Conservation (phyloP, 64 coral and sea anemone species). For the Trachythela sp. region DNA sequence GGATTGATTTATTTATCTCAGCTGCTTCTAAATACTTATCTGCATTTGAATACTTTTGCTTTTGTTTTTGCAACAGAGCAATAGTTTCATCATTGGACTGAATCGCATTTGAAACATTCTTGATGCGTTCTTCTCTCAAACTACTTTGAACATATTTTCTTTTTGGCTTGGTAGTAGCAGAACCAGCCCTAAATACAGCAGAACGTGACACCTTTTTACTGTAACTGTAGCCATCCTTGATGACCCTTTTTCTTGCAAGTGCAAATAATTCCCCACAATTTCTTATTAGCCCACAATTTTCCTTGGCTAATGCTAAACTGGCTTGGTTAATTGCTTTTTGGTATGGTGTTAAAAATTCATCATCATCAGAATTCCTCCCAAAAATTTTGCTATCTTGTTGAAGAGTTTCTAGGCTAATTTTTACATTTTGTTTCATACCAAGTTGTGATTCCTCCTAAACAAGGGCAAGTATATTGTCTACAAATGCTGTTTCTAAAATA, state of each 20-base stretch:
- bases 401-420: background rate
- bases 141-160: slow-evolving; percentile 22
- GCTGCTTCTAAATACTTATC: slow-evolving; percentile 30
- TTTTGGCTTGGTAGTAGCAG: background rate
- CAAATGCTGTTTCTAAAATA: too few species aligned
- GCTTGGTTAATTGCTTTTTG: slow-evolving; percentile 44
- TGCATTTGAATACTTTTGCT: background rate
- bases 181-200: slow-evolving; percentile 28
- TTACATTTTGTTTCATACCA: background rate
- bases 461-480: background rate
- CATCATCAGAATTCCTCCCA: background rate
- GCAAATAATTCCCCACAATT: slow-evolving; percentile 24
- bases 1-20: slow-evolving; percentile 16
- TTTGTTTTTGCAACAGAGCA: slow-evolving; percentile 7
- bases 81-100: slow-evolving; percentile 20
- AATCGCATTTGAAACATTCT: background rate
- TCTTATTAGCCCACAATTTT: slow-evolving; percentile 25
- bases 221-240: slow-evolving; percentile 32
- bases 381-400: slow-evolving; percentile 5
- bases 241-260: slow-evolving; percentile 5
- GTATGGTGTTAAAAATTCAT: slow-evolving; percentile 19
- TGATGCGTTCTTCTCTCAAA: slow-evolving; percentile 23
- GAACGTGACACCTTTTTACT: slow-evolving; percentile 33
- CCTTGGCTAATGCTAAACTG: slow-evolving; percentile 5
- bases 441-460: background rate